Base-by-base conservation (phyloP, 2,888 invertebrate genomes). In the Amorpha juglandis region DNA sequence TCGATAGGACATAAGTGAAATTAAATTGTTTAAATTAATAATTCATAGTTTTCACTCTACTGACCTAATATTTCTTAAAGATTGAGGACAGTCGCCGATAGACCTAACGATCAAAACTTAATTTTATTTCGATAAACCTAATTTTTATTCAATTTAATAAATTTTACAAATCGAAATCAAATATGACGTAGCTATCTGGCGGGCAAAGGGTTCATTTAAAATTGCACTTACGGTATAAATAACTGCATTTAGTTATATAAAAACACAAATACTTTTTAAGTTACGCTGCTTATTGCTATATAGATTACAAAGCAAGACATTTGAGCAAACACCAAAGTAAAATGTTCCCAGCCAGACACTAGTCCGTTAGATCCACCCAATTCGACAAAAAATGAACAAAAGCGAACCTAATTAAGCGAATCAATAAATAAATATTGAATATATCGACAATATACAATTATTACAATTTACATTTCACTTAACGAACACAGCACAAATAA, bases 401-500 rank as follows among this genome's bases (percentile, higher is more conserved):
- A 89, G 86, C 84, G 80, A 89, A 87, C 86, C 87, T 91, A 90
- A 87, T 86, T 84, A 87, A 86, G 85, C 86, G 80, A 90, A 90
- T 90, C 88, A 93, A 92, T 92, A 93, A 93, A 93, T 93, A 92
- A 92, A 91, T 90, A 91, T 89, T 86, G 87, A 87, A 88, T 90
- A 84, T 89, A 90, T 89, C 84, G 90, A 91, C 89, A 92, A 90
- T 91, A 87, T 93, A 93, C 93, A 92, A 88, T 91, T 91, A 89
- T 89, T 91, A 91, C 90, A 92, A 90, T 91, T 92, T 92, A 92
- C 91, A 92, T 83, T 86, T 82, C 84, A 90, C 88, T 89, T 92
- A 92, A 91, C 91, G 89, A 92, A 92, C 93, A 92, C 93, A 92
- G 93, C 93, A 92, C 93, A 92, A 92, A 84, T 82, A 82, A 84